A percentile compares a stretch with the other conserved stretches of the same genome.
These are phyloP conservation scores for Xestia c-nigrum DNA, from an alignment of 2,888 invertebrate species.

Conservation along the genomic window DNA sequence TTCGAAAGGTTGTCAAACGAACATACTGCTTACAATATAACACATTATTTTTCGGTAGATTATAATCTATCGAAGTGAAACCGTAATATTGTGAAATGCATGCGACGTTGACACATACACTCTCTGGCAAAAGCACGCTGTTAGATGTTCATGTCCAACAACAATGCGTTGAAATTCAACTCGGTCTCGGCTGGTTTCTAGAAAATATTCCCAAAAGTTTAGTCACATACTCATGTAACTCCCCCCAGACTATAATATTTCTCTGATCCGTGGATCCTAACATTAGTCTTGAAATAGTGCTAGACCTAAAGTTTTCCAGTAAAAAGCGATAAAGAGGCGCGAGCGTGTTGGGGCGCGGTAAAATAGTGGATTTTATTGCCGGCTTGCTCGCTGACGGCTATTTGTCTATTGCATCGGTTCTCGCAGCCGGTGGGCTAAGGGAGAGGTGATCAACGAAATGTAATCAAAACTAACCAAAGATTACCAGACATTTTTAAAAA, in stretches of 20 bases:
- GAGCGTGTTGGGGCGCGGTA: constrained; percentile 75
- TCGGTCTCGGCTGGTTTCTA: rapidly evolving
- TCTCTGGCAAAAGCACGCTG: too few species aligned
- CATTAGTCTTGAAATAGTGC: constrained; percentile 52
- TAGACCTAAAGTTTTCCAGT: constrained; percentile 62
- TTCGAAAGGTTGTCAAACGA: too few species aligned
- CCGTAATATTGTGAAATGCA: too few species aligned
- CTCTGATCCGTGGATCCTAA: constrained; percentile 19
- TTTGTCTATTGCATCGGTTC: constrained; percentile 76
- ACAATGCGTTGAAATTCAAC: background rate
- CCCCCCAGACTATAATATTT: constrained; percentile 38
- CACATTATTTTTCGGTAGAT: too few species aligned
- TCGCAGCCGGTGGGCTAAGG: constrained; percentile 36
- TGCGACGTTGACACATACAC: too few species aligned
- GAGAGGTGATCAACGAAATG: constrained; percentile 21
- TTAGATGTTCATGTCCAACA: too few species aligned
- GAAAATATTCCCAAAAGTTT: background rate
- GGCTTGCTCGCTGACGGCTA: constrained; percentile 73
- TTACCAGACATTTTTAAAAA: background rate
- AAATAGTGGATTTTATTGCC: constrained; percentile 77
- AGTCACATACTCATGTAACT: background rate
- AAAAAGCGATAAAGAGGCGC: constrained; percentile 70
- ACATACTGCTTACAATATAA: too few species aligned
- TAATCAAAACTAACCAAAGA: background rate
- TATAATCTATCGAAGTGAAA: too few species aligned